Evolutionary conservation across 2,113 vertebrate genomes (phyloP).

Genomic region (Muntiacus reevesi): DNA sequence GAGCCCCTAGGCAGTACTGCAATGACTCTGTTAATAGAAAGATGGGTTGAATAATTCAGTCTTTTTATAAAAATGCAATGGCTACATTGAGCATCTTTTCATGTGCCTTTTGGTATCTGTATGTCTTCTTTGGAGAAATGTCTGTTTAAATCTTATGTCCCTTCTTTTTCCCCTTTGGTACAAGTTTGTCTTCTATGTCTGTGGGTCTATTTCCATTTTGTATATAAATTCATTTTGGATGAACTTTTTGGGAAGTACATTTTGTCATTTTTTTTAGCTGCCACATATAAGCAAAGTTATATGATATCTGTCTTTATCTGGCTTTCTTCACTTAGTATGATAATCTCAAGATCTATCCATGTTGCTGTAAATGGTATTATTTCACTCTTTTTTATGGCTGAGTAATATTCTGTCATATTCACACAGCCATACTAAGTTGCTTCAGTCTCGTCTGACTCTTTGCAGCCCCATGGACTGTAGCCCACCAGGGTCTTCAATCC

Average conservation of each 20-base stretch:
- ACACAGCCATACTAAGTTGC: not conserved
- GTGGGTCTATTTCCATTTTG: not conserved
- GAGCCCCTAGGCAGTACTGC: not conserved
- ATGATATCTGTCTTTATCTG: not conserved
- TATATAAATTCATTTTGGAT: not conserved
- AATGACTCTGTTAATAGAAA: not conserved
- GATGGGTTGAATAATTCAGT: not conserved
- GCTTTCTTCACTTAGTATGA: not conserved
- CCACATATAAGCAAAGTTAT: not conserved
- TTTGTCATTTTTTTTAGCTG: not conserved
- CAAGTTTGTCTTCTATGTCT: not conserved
- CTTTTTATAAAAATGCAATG: not conserved
- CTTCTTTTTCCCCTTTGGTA: not conserved
- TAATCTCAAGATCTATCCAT: not conserved
- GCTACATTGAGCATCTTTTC: not conserved
- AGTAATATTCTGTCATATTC: not conserved
- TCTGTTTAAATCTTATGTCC: not conserved
- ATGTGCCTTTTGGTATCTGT: not conserved
- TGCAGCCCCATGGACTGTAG: not conserved
- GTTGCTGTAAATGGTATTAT: not conserved
- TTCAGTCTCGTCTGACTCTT: not conserved
- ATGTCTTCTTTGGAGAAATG: not conserved
- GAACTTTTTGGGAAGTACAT: not conserved
- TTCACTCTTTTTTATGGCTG: not conserved
- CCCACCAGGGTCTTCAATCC: not conserved